Evolutionary conservation across 2,113 vertebrate species (phyloP).

Genomic region (Cyprinodon variegatus): DNA sequence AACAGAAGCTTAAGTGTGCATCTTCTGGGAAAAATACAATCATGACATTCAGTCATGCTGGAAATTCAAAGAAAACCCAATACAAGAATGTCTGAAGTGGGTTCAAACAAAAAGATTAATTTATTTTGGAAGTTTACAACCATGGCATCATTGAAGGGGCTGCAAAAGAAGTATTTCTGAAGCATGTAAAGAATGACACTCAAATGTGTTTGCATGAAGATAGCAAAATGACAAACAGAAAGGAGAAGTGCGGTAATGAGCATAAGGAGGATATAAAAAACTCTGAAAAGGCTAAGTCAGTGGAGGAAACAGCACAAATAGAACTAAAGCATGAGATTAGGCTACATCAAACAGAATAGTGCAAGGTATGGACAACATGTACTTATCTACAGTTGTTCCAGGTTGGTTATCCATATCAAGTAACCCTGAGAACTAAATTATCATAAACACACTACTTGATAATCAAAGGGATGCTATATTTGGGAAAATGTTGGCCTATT

Average conservation of each 20-base stretch:
- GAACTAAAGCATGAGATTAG: background rate
- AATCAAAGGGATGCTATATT: constrained; percentile 27
- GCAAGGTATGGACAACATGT: too few species aligned
- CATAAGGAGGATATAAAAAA: background rate
- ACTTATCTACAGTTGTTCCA: constrained; percentile 6
- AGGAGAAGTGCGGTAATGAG: background rate
- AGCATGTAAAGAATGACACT: background rate
- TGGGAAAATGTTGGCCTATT: too few species aligned
- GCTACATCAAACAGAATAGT: constrained; percentile 1
- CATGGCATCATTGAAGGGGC: constrained; percentile 37
- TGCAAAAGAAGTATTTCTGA: constrained; percentile 40
- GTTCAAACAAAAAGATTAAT: background rate
- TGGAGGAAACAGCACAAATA: background rate
- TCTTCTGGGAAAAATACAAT: too few species aligned
- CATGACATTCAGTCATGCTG: too few species aligned
- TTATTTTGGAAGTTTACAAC: constrained; percentile 34
- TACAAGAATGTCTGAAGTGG: too few species aligned
- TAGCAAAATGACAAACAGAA: background rate
- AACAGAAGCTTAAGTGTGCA: too few species aligned
- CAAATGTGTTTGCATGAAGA: constrained; percentile 32
- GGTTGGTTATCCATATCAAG: constrained; percentile 22
- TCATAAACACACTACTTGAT: background rate
- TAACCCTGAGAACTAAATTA: constrained; percentile 24
- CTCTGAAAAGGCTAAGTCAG: background rate
- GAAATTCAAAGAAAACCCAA: too few species aligned